Evolutionary conservation across 1,140 invertebrate species (phyloP), one percentile per base, ranked within the genome.

Genomic region (Aphis gossypii): DNA sequence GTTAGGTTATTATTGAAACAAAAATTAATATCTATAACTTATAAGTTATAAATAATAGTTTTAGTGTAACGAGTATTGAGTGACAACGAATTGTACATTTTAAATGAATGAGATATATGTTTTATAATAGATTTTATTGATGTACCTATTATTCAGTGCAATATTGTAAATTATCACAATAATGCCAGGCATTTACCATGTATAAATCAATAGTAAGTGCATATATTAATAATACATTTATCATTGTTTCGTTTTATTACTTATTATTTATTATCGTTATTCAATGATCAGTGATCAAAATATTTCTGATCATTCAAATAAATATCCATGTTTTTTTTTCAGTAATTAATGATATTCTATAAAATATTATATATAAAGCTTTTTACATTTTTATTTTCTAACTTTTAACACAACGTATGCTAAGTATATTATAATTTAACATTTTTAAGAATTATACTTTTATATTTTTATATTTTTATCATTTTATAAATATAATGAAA

Each of bases 371-470:
- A 30, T 6, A 76, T 76, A 76, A 76, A n/a, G n/a, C 4, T 76
- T 35, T 60, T 76, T 76, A n/a, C 5, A 76, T 76, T 76, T 76
- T 76, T 68, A 68, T 3, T 68, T 68, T 68, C 25, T 30, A n/a
- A 51, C 11, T 68, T 68, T 68, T 30, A 60, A 60, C 56, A 3
- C 30, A 60, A 30, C n/a, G 5, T 0, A 76, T n/a, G 1, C 60
- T 76, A 76, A 76, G 60, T 76, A n/a, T 76, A n/a, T 76, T 76
- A 76, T 76, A 76, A n/a, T 35, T 76, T n/a, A 76, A 76, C n/a
- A n/a, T 18, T 76, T 5, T 76, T 76, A 76, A 68, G 30, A 30
- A n/a, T 68, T 14, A 68, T 68, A 68, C 35, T 35, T 35, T 35
- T 35, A 68, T 68, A 68, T 68, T 35, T 35, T 35, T 35, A 68